Conservation (phyloP, 2,888 invertebrate genomes). For the Odontothrips loti region DNA sequence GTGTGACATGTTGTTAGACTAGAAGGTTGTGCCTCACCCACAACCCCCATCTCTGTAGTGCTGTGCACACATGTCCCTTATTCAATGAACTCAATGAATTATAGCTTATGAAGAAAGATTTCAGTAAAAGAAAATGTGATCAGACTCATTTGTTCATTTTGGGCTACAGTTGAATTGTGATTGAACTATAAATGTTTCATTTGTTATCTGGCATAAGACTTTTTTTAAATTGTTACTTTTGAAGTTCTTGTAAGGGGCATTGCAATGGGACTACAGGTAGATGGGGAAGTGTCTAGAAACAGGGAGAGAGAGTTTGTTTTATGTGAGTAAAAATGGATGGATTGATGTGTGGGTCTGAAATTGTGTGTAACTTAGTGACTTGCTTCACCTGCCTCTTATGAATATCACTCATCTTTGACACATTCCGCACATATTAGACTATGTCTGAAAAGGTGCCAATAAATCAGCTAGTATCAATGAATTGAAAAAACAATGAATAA, state of each 20-base stretch:
- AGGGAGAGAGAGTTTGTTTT: too few relatives aligned
- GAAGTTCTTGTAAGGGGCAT: too few relatives aligned
- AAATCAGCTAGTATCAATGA: neutral
- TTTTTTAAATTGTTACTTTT: neutral
- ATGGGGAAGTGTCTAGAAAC: too few relatives aligned
- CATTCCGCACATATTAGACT: constrained; percentile 6
- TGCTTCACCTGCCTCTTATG: neutral
- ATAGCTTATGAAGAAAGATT: neutral
- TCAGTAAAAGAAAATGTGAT: too few relatives aligned
- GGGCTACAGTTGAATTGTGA: neutral
- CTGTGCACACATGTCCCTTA: too few relatives aligned
- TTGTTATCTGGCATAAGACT: neutral
- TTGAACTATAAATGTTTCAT: neutral
- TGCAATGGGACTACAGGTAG: too few relatives aligned
- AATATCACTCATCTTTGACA: neutral
- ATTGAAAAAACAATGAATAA: neutral
- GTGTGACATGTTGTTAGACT: neutral
- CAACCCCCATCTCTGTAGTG: too few relatives aligned
- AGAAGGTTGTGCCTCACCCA: too few relatives aligned
- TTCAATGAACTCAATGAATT: neutral
- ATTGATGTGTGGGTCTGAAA: neutral
- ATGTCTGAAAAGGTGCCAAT: neutral
- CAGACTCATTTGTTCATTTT: too few relatives aligned
- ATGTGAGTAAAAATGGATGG: neutral
- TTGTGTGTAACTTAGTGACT: neutral